phyloP scores from a whole-genome alignment of 2,797 vertebrate genomes.

The Champsocephalus esox region DNA sequence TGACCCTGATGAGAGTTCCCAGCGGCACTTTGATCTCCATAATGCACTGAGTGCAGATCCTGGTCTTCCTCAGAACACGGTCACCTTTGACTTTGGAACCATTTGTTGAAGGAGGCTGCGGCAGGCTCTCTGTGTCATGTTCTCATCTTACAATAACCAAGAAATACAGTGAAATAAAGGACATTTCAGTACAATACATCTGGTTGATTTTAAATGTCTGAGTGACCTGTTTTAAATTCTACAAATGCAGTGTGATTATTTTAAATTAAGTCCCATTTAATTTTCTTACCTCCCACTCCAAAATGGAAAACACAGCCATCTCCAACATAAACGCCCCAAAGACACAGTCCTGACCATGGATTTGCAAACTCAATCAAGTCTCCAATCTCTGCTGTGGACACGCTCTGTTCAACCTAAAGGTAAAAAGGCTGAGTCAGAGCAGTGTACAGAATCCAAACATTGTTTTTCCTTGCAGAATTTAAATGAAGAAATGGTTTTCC shows the following conservation, averaged over 20 bases:
- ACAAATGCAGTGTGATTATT: background rate
- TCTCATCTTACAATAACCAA: constrained; percentile 37
- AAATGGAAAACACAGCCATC: constrained; percentile 55
- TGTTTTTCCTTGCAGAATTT: too few species aligned
- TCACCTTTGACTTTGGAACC: constrained; percentile 36
- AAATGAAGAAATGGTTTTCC: background rate
- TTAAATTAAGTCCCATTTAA: background rate
- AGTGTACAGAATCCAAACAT: background rate
- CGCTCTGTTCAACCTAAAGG: constrained; percentile 38
- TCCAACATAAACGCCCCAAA: constrained; percentile 58
- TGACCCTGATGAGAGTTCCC: constrained; percentile 60
- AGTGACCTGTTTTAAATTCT: background rate
- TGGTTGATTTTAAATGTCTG: background rate
- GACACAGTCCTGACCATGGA: constrained; percentile 42
- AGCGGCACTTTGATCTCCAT: constrained; percentile 42
- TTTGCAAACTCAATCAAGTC: constrained; percentile 57
- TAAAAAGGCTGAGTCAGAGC: background rate
- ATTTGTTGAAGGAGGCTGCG: constrained; percentile 49
- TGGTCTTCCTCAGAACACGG: constrained; percentile 42
- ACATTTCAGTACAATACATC: background rate
- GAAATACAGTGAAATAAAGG: background rate
- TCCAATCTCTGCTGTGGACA: constrained; percentile 46
- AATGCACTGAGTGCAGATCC: constrained; percentile 29
- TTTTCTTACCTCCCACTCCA: constrained; percentile 41
- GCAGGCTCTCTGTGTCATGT: constrained; percentile 53